phyloP scores from a whole-genome alignment of 1,140 invertebrate genomes.

The Brachionus asplanchnoidis region DNA sequence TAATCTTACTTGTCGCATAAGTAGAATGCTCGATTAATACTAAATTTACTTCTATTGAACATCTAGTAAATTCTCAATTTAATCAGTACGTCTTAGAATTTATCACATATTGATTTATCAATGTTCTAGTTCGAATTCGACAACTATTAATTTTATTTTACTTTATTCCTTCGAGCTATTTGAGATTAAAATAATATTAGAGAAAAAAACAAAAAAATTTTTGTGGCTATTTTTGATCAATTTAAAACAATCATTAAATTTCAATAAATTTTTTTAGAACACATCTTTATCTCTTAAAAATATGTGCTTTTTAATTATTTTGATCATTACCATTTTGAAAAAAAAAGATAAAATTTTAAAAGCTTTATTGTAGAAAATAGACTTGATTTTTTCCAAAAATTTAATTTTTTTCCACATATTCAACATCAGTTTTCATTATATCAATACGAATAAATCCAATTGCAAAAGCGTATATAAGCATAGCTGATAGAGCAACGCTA shows the following conservation, averaged over 20 bases:
- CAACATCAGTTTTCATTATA: not conserved
- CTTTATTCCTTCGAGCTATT: not conserved
- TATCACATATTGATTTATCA: not conserved
- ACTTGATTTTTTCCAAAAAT: not conserved
- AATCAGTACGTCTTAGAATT: not conserved
- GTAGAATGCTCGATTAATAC: not conserved
- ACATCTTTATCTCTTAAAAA: not conserved
- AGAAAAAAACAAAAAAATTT: not conserved
- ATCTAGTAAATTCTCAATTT: not conserved
- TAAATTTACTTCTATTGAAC: not conserved
- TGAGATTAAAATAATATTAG: not conserved
- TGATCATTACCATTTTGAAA: not conserved
- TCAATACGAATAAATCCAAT: constrained; percentile 30
- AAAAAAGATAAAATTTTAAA: not conserved
- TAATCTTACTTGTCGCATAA: not conserved
- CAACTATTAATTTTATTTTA: not conserved
- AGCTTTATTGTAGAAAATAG: not conserved
- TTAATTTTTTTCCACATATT: constrained; percentile 21
- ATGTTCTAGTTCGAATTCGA: not conserved
- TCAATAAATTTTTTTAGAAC: not conserved
- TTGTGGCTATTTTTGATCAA: not conserved
- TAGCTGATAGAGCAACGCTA: not conserved
- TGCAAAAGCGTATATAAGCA: constrained; percentile 34
- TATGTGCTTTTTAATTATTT: not conserved
- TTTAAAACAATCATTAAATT: not conserved